Base-by-base conservation (phyloP, 2,888 invertebrate genomes). In the Caenorhabditis macrosperma region DNA sequence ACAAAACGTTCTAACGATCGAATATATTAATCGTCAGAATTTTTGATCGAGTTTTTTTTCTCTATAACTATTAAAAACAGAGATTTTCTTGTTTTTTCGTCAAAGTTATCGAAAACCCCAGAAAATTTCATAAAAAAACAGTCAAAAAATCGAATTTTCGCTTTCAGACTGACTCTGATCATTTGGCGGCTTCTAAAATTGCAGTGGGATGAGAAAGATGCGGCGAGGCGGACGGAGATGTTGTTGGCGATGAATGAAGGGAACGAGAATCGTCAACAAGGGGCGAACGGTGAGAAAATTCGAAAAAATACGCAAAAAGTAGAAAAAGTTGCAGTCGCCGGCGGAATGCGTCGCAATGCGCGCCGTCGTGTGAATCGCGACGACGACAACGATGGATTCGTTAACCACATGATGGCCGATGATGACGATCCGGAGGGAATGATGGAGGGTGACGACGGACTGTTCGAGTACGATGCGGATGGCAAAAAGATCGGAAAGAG, bases 401-500 rank as follows among this genome's bases (percentile, higher is more conserved):
- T 77, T 12, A 67, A 83, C 22, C 83, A 83, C 46, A 80, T 86
- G 84, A 26, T 81, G 67, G 74, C 67, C 3, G 75, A 78, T 10
- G 66, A 81, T 28, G 83, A 71, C 9, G 78, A 60, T 52, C n/a
- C n/a, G n/a, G n/a, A n/a, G n/a, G 63, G 60, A 30, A 33, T 24
- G 12, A 35, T 38, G 10, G 28, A 54, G n/a, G 61, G 50, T 20
- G 68, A 68, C 10, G 57, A 7, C 35, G 69, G 54, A 1, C 60
- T 26, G 3, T 83, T 55, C 46, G 78, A 79, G 38, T 59, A 52
- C n/a, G 69, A 71, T 48, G 69, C 61, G 6, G 74, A 69, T 55
- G 82, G 79, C 6, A 83, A 82, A 46, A 89, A 87, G 55, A 79
- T 90, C 9, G 90, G 90, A 12, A 90, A 88, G 78, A 86, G 89